A percentile compares a stretch with the other conserved stretches of the same genome.
phyloP scores from a whole-genome alignment of 2,797 vertebrate genomes.

The Acrossocheilus wenchowensis region DNA sequence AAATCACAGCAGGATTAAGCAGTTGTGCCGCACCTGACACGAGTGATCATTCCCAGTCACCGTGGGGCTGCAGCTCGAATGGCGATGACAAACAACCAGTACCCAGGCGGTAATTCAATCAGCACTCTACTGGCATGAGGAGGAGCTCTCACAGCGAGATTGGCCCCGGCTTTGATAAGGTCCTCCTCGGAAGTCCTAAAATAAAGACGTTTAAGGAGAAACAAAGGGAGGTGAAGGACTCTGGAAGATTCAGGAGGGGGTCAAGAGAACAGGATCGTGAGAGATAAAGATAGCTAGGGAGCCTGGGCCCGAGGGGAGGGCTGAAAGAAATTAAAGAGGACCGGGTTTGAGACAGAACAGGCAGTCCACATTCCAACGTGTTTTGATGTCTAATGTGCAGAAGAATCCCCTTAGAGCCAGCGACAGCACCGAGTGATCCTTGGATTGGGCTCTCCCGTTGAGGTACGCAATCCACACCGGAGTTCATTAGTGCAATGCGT shows the following conservation, averaged over 20 bases:
- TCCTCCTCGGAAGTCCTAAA: slow-evolving; percentile 24
- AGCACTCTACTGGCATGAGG: slow-evolving; percentile 36
- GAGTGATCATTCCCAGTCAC: slow-evolving; percentile 60
- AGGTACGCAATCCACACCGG: slow-evolving; percentile 53
- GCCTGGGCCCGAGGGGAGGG: slow-evolving; percentile 18
- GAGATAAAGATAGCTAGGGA: slow-evolving; percentile 34
- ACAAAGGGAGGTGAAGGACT: slow-evolving; percentile 28
- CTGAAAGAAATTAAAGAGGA: slow-evolving; percentile 29
- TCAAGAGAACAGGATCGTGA: slow-evolving; percentile 1
- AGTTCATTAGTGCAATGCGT: slow-evolving; percentile 49
- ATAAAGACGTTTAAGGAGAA: slow-evolving; percentile 37
- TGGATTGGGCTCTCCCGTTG: slow-evolving; percentile 39
- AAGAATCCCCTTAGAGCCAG: slow-evolving; percentile 46
- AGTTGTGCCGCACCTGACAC: slow-evolving; percentile 62
- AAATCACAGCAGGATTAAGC: slow-evolving; percentile 62
- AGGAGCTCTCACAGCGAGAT: slow-evolving; percentile 41
- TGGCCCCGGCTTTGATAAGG: slow-evolving; percentile 8
- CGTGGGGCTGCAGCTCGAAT: slow-evolving; percentile 53
- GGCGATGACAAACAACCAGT: slow-evolving; percentile 58
- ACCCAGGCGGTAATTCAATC: slow-evolving; percentile 57
- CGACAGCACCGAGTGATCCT: slow-evolving; percentile 16
- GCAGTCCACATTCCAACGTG: slow-evolving; percentile 40
- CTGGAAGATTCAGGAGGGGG: not conserved
- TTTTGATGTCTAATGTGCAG: slow-evolving; percentile 54
- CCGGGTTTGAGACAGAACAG: slow-evolving; percentile 33